Base-by-base conservation (phyloP, 2,113 vertebrate species). In the Pyxicephalus adspersus region DNA sequence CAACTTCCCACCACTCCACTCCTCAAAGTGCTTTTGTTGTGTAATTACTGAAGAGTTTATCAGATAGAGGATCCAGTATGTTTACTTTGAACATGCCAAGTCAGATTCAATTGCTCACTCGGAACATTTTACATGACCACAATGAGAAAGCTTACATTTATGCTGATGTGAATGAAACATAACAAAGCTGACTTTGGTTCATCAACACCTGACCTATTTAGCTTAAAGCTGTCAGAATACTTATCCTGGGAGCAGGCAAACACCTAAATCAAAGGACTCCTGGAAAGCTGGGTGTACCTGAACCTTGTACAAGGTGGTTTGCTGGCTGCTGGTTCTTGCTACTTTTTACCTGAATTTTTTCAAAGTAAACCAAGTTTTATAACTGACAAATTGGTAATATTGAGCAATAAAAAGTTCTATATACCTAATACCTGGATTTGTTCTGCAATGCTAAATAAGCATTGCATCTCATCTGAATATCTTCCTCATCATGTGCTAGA, bases 31-130 rank as follows among this genome's bases (percentile, higher is more conserved):
- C 65, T 31, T 79, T 71, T 80, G 66, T 70, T 60, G 54, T 61
- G 70, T 70, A 55, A 34, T 70, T 57, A 80, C 38, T 45, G 55
- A 50, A 61, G n/a, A 60, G 55, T 71, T 80, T 70, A 68, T 71
- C 77, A 51, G 66, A 66, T 50, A 15, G 50, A 73, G 19, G 25
- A 80, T 57, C 77, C 66, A 51, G 16, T 29, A 55, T 79, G 65
- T 80, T 80, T 80, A 80, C 66, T 60, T 67, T 78, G 64, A 78
- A 58, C 64, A 78, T 67, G 76, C 76, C 51, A 78, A 66, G 64
- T 67, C 76, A 67, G 20, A 78, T 78, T 34, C 52, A 78, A 68
- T 78, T 57, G 52, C 64, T 58, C 52, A 34, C 63, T 65, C 75
- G 52, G 51, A 65, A 38, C 77, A 60, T 71, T 45, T 80, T 50